Evolutionary conservation across 2,113 vertebrate genomes (phyloP).

Genomic region (Nerophis ophidion): DNA sequence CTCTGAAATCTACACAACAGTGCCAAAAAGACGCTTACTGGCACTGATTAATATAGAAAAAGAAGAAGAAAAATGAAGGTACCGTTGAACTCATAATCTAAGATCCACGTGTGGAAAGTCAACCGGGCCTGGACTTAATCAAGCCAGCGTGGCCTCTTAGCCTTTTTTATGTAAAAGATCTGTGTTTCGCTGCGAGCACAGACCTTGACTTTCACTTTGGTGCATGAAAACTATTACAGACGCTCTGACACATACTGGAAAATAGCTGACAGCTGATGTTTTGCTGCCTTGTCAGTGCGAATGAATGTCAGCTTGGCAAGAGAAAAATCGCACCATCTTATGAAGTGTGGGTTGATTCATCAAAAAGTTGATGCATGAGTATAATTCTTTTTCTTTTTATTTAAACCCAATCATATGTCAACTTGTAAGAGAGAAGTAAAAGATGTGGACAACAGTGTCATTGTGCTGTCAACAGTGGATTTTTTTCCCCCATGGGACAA

Average conservation of each 20-base stretch:
- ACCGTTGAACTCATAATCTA: conserved; percentile 28
- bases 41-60: conserved; percentile 13
- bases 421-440: too few species aligned
- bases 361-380: neutral
- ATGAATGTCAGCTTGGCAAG: conserved; percentile 17
- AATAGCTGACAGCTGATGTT: conserved; percentile 35
- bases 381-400: neutral
- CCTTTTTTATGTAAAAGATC: conserved; percentile 33
- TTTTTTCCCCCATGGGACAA: neutral
- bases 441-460: neutral
- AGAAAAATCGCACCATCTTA: neutral
- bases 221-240: conserved; percentile 41
- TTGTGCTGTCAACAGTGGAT: neutral
- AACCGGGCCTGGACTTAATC: conserved; percentile 54
- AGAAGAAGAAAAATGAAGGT: neutral
- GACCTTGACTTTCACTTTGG: conserved; percentile 30
- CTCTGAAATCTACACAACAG: conserved; percentile 18
- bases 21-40: conserved; percentile 17
- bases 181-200: conserved; percentile 25
- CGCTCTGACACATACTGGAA: conserved; percentile 27
- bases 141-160: conserved; percentile 41
- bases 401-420: neutral
- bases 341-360: neutral
- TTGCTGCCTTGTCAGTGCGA: conserved; percentile 18
- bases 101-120: conserved; percentile 48